A percentile compares a stretch with the other conserved stretches of the same genome.
phyloP scores from a whole-genome alignment of 2,113 vertebrate genomes.

The Etheostoma spectabile region DNA sequence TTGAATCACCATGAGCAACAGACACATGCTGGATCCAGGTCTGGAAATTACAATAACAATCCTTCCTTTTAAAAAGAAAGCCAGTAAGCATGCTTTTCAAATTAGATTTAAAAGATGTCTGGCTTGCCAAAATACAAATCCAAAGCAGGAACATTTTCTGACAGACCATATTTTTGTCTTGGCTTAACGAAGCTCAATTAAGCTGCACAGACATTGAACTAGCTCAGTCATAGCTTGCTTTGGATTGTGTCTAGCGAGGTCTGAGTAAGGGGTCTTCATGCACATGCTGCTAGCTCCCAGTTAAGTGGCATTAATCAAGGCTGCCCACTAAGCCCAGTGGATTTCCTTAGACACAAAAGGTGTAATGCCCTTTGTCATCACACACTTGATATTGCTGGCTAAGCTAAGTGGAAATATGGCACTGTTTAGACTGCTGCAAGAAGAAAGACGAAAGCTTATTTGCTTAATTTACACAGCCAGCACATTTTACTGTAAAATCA shows the following conservation, averaged over 20 bases:
- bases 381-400: constrained; percentile 9
- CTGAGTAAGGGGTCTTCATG: constrained; percentile 55
- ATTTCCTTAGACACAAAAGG: constrained; percentile 42
- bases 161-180: constrained; percentile 17
- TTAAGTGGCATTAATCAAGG: constrained; percentile 64
- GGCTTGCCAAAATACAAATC: constrained; percentile 3
- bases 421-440: constrained; percentile 17
- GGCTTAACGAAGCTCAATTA: constrained; percentile 30
- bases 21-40: neutral
- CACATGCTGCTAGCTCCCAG: constrained; percentile 12
- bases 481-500: constrained; percentile 23
- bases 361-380: constrained; percentile 36
- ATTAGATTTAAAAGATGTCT: neutral
- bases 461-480: constrained; percentile 5
- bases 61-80: neutral
- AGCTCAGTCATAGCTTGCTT: constrained; percentile 39
- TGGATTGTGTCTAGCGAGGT: neutral
- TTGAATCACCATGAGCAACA: neutral
- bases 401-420: constrained; percentile 51
- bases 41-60: neutral
- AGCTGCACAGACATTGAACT: constrained; percentile 11
- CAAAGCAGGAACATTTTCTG: constrained; percentile 18
- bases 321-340: constrained; percentile 34
- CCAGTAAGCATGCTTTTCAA: neutral
- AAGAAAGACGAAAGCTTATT: constrained; percentile 9